Percentiles rank a stretch among this genome's conserved stretches.
phyloP scores from a whole-genome alignment of 2,888 invertebrate species.

The Eupelmus urozonus region DNA sequence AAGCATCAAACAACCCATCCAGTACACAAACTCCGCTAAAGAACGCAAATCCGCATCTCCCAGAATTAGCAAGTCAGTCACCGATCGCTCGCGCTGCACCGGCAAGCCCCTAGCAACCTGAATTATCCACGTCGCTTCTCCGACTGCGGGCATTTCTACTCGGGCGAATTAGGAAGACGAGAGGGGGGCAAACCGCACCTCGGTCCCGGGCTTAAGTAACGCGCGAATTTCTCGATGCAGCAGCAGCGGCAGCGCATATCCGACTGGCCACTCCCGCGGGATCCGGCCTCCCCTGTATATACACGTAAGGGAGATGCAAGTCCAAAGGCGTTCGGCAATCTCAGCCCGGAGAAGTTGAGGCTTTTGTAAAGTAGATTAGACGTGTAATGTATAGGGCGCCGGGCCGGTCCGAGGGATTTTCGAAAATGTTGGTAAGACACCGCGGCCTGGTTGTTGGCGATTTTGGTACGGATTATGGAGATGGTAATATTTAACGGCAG shows the following conservation, averaged over 20 bases:
- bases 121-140: slow-evolving; percentile 55
- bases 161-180: slow-evolving; percentile 56
- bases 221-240: slow-evolving; percentile 63
- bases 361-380: slow-evolving; percentile 64
- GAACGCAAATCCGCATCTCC: too few species aligned
- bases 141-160: slow-evolving; percentile 42
- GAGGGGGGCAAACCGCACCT: slow-evolving; percentile 33
- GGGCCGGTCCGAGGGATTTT: too few species aligned
- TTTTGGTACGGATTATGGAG: too few species aligned
- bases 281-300: background rate
- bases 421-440: too few species aligned
- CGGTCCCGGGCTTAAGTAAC: slow-evolving; percentile 41
- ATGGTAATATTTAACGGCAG: too few species aligned
- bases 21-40: too few species aligned
- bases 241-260: slow-evolving; percentile 65
- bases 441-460: too few species aligned
- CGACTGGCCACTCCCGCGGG: slow-evolving; percentile 63
- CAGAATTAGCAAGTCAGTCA: too few species aligned
- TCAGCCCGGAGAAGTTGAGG: too few species aligned
- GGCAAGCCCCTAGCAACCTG: background rate
- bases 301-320: slow-evolving; percentile 62
- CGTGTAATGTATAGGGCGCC: slow-evolving; percentile 59
- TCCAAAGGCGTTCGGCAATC: slow-evolving; percentile 70
- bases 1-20: background rate
- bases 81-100: background rate